A percentile compares a stretch with the other conserved stretches of the same genome.
These are phyloP conservation scores for Conistra vaccinii DNA, from an alignment of 2,888 invertebrate species.

Conservation along the genomic window DNA sequence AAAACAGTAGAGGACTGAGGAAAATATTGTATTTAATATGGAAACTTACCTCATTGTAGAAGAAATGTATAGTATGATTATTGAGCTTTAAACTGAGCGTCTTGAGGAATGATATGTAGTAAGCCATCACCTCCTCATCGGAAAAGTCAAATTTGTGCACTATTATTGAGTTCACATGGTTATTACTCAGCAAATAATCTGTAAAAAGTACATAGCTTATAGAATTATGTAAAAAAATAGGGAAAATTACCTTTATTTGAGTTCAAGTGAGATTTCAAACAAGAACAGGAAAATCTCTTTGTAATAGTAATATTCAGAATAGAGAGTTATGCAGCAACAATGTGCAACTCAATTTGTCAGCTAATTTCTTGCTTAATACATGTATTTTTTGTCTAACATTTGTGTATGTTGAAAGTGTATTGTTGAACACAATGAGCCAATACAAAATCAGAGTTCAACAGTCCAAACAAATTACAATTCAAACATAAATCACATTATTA, in stretches of 20 bases:
- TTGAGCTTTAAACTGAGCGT: slow-evolving; percentile 99
- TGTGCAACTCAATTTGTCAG: neutral
- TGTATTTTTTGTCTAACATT: neutral
- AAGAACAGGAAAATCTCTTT: neutral
- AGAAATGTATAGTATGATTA: slow-evolving; percentile 99
- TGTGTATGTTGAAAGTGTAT: neutral
- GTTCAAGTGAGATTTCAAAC: neutral
- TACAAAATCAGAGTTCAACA: neutral
- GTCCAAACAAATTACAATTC: too few relatives aligned
- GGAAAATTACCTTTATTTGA: neutral
- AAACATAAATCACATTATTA: neutral
- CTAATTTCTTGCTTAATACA: neutral
- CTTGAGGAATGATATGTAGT: slow-evolving; percentile 99
- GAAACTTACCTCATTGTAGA: slow-evolving; percentile 98
- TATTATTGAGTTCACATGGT: slow-evolving; percentile 99
- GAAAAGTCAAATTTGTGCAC: slow-evolving; percentile 99
- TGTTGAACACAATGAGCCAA: too few relatives aligned
- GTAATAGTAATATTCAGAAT: neutral
- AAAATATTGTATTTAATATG: neutral
- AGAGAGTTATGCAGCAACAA: neutral
- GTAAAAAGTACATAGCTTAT: slow-evolving; percentile 78
- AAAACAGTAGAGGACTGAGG: neutral
- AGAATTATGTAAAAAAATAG: neutral
- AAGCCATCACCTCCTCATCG: slow-evolving; percentile 99
- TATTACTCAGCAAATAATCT: slow-evolving; percentile 99